Conservation (phyloP, 2,797 vertebrate genomes). For the Garrulus glandarius region DNA sequence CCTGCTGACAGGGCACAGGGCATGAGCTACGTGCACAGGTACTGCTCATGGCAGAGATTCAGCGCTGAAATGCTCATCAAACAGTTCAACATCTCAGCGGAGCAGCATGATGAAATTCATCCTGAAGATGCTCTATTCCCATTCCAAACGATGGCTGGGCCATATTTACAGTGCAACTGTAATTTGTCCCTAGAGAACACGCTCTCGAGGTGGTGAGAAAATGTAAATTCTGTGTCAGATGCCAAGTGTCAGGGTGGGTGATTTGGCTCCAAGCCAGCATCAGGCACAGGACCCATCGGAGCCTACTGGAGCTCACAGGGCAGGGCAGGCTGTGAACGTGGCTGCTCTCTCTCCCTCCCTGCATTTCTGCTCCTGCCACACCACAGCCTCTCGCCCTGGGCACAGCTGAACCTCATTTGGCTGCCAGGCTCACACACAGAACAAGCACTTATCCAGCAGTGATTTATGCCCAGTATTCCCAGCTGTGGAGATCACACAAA, state of each 20-base stretch:
- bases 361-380: not conserved
- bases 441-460: not conserved
- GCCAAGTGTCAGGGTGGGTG: not conserved
- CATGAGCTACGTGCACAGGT: not conserved
- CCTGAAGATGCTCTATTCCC: not conserved
- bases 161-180: not conserved
- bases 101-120: not conserved
- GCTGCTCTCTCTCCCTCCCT: not conserved
- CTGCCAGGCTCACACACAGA: not conserved
- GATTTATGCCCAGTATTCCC: not conserved
- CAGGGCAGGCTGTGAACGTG: not conserved
- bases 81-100: not conserved
- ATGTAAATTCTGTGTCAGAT: not conserved
- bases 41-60: not conserved
- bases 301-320: not conserved
- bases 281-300: not conserved
- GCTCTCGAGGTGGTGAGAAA: not conserved
- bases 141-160: not conserved
- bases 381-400: not conserved
- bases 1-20: not conserved
- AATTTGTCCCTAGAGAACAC: not conserved
- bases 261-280: not conserved
- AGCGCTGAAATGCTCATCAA: not conserved
- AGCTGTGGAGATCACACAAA: not conserved
- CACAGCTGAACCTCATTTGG: not conserved